phyloP scores from a whole-genome alignment of 2,113 vertebrate species.

The Petrocephalus microphthalmus region DNA sequence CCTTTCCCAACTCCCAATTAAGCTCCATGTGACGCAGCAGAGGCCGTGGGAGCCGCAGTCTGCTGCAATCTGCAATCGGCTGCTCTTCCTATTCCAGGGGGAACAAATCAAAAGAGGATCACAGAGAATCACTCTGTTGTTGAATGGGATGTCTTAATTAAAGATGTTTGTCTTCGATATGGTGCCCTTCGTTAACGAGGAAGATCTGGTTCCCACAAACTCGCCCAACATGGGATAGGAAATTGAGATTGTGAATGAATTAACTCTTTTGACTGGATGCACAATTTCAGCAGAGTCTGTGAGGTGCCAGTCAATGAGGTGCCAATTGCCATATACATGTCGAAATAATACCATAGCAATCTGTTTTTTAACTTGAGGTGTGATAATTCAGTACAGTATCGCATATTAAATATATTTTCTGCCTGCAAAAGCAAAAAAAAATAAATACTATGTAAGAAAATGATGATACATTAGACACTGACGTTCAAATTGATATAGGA shows the following conservation, averaged over 20 bases:
- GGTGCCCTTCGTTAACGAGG: constrained; percentile 49
- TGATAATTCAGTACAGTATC: not conserved
- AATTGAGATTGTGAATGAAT: constrained; percentile 47
- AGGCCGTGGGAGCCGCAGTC: constrained; percentile 33
- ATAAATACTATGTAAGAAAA: not conserved
- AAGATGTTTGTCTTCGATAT: constrained; percentile 67
- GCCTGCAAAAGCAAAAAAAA: not conserved
- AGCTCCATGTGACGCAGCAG: constrained; percentile 40
- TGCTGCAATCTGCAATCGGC: constrained; percentile 24
- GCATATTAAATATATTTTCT: not conserved
- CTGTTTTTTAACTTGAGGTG: too few relatives aligned
- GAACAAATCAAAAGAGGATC: constrained; percentile 52
- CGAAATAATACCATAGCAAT: not conserved
- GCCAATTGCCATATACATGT: constrained; percentile 19
- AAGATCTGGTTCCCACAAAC: constrained; percentile 59
- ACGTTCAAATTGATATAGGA: not conserved
- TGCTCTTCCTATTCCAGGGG: constrained; percentile 24
- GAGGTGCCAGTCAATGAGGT: constrained; percentile 16
- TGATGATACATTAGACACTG: not conserved
- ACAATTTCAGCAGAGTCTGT: constrained; percentile 30
- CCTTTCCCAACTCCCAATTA: constrained; percentile 52
- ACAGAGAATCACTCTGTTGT: constrained; percentile 49
- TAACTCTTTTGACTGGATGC: constrained; percentile 46
- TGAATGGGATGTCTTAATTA: constrained; percentile 61
- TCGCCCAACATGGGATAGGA: constrained; percentile 46